Evolutionary conservation across 2,113 vertebrate genomes (phyloP).

Genomic region (Puntigrus tetrazona): DNA sequence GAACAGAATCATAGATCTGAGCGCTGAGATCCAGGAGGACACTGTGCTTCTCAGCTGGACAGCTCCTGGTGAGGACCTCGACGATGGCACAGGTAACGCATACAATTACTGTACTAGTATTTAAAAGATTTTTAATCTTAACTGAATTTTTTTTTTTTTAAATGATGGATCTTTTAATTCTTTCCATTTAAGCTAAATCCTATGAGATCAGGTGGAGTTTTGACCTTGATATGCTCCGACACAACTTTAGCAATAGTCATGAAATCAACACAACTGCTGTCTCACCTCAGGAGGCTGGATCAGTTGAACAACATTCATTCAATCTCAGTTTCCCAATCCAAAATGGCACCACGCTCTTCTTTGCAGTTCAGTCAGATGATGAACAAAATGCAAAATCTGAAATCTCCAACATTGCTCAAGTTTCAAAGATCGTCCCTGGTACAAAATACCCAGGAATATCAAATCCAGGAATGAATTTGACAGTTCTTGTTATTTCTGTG

Average conservation of each 20-base stretch:
- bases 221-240: slow-evolving; percentile 49
- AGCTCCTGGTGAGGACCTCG: slow-evolving; percentile 70
- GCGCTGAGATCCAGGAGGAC: slow-evolving; percentile 58
- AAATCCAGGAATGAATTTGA: background rate
- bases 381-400: slow-evolving; percentile 53
- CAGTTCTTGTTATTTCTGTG: background rate
- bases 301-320: slow-evolving; percentile 66
- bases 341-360: slow-evolving; percentile 62
- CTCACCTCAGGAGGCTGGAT: slow-evolving; percentile 62
- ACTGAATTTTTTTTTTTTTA: background rate
- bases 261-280: slow-evolving; percentile 61
- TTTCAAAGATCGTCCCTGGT: slow-evolving; percentile 42
- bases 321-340: slow-evolving; percentile 44
- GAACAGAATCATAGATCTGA: slow-evolving; percentile 70
- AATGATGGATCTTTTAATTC: background rate
- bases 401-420: slow-evolving; percentile 70
- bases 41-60: slow-evolving; percentile 68
- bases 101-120: background rate
- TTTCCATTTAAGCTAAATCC: slow-evolving; percentile 58
- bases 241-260: slow-evolving; percentile 61
- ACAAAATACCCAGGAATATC: background rate
- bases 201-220: slow-evolving; percentile 65
- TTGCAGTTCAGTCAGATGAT: slow-evolving; percentile 65
- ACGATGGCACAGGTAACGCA: slow-evolving; percentile 66
- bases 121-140: background rate